Evolutionary conservation across 2,797 vertebrate species (phyloP), one percentile per base, ranked within the genome.

Genomic region (Lophius americanus): DNA sequence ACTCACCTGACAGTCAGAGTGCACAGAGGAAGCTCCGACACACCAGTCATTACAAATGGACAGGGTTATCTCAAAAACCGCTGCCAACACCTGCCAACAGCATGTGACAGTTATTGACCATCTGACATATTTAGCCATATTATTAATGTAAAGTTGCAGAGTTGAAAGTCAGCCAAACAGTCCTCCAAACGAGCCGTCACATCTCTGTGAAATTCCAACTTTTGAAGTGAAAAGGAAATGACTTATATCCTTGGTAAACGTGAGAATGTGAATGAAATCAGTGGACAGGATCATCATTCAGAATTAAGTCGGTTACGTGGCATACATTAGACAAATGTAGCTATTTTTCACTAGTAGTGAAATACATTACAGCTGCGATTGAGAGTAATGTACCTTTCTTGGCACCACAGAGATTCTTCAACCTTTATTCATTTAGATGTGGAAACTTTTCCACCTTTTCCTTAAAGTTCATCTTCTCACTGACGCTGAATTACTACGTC

Each of bases 401-500:
- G 88, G 85, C 90, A 86, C 87, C 84, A 85, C 75, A 49, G 86
- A 88, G 85, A 90, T 90, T 82, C 79, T 78, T 88, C 86, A 91
- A 90, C 87, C 86, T 91, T 85, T 82, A 83, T 79, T 85, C 89
- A 82, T 92, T 91, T 88, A 87, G 86, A 92, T 88, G 87, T 78
- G 73, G 78, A 86, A 90, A 90, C 86, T 91, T 91, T 87, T 89
- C 83, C 84, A 86, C 88, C 86, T 90, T 86, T 87, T 84, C 78
- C 88, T 87, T 86, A 89, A 94, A 92, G 89, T 91, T 92, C 89
- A 93, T 57, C 90, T 94, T 94, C 94, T 94, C 93, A 83, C 70
- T 88, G 93, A 90, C 83, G 91, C 92, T 94, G 92, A 92, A 94
- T 92, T 94, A 93, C 92, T 92, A 90, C 87, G 92, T 93, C 92